These are phyloP conservation scores for Hylaeus anthracinus DNA, from an alignment of 1,140 invertebrate species.

Conservation along the genomic window DNA sequence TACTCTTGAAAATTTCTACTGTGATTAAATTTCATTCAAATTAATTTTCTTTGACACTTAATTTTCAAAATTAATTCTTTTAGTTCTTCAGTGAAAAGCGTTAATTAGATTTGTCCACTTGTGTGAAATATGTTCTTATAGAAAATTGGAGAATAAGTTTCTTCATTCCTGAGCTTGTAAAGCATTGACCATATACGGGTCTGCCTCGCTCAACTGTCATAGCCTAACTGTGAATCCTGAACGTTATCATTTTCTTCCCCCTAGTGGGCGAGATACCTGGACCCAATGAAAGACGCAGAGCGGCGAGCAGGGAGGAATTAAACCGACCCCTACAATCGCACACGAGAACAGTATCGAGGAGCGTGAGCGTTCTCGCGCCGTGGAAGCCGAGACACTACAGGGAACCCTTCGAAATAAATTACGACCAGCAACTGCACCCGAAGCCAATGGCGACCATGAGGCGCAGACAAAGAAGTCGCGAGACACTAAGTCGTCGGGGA, in stretches of 20 bases:
- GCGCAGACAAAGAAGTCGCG: slow-evolving; percentile 76
- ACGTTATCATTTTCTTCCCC: slow-evolving; percentile 57
- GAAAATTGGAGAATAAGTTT: too few species aligned
- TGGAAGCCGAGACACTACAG: slow-evolving; percentile 89
- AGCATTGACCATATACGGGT: too few species aligned
- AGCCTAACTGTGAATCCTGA: background rate
- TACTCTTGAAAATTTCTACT: too few species aligned
- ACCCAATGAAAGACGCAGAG: slow-evolving; percentile 82
- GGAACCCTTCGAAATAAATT: slow-evolving; percentile 89
- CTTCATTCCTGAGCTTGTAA: too few species aligned
- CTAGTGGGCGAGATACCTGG: slow-evolving; percentile 88
- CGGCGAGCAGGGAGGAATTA: slow-evolving; percentile 87
- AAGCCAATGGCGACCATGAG: slow-evolving; percentile 76
- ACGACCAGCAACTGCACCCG: slow-evolving; percentile 85
- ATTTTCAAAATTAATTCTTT: too few species aligned
- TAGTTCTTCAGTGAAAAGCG: too few species aligned
- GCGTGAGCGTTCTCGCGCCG: slow-evolving; percentile 90
- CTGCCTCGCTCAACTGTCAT: too few species aligned
- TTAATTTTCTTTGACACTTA: too few species aligned
- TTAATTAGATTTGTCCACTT: too few species aligned
- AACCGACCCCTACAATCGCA: slow-evolving; percentile 83
- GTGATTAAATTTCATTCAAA: too few species aligned
- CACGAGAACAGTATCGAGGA: slow-evolving; percentile 88
- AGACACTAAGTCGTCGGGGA: slow-evolving; percentile 75
- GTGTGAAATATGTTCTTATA: too few species aligned